Conservation (phyloP, 2,797 vertebrate species). For the Anguilla megastoma region DNA sequence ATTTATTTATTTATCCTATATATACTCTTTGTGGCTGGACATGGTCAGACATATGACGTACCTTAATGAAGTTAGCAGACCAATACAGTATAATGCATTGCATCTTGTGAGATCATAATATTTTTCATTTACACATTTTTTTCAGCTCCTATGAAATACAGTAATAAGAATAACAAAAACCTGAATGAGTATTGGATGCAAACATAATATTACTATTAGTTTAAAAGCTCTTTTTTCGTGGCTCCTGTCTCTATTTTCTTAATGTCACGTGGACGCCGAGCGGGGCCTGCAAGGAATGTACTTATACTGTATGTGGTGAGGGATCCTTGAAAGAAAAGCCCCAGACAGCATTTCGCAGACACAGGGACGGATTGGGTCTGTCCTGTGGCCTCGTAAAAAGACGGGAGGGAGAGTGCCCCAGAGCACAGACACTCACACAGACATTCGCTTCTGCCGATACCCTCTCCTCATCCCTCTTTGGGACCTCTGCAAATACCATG, state of each 20-base stretch:
- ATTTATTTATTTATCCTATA: constrained; percentile 11
- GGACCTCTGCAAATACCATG: constrained; percentile 41
- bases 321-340: not conserved
- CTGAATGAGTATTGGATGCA: not conserved
- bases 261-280: not conserved
- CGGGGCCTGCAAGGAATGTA: not conserved
- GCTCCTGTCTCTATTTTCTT: not conserved
- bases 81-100: not conserved
- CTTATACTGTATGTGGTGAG: not conserved
- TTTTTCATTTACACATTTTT: not conserved
- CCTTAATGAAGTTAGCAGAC: constrained; percentile 10
- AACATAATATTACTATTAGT: not conserved
- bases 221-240: not conserved
- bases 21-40: not conserved
- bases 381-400: constrained; percentile 20
- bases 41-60: not conserved
- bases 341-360: not conserved
- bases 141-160: not conserved
- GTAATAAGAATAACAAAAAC: not conserved
- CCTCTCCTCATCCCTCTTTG: constrained; percentile 34
- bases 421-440: constrained; percentile 12
- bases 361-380: not conserved
- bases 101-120: not conserved
- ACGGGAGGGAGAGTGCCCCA: not conserved
- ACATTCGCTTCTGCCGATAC: constrained; percentile 25